Conservation (phyloP, 2,113 vertebrate species). For the Orientallactaga bullata region DNA sequence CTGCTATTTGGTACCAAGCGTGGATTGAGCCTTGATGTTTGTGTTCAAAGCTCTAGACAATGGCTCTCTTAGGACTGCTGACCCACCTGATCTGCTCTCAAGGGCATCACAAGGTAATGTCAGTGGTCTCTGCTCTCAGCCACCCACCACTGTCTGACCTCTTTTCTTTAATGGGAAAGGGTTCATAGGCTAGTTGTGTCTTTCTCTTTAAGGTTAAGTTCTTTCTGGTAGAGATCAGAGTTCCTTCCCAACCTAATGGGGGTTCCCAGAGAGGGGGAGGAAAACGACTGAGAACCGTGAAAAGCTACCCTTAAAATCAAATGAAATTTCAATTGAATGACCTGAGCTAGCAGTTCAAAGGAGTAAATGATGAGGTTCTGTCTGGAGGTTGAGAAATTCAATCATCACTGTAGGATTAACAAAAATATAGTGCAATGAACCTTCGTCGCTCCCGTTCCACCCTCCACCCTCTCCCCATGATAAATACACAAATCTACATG, state of each 20-base stretch:
- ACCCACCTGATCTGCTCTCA: neutral
- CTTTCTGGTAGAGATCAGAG: slow-evolving; percentile 40
- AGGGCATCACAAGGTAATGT: neutral
- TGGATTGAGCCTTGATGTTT: neutral
- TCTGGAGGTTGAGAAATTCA: slow-evolving; percentile 70
- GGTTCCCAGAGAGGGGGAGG: neutral
- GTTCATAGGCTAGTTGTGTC: neutral
- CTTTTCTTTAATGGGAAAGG: neutral
- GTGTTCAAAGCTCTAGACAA: neutral
- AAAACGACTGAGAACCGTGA: slow-evolving; percentile 7
- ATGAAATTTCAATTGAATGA: slow-evolving; percentile 74
- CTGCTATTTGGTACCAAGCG: neutral
- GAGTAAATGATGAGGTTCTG: slow-evolving; percentile 63
- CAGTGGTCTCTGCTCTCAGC: neutral
- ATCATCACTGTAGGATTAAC: slow-evolving; percentile 73
- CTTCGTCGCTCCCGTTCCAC: neutral
- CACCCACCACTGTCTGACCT: neutral
- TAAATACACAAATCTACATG: slow-evolving; percentile 79
- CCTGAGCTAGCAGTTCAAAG: slow-evolving; percentile 76
- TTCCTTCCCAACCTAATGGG: slow-evolving; percentile 52
- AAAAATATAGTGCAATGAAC: slow-evolving; percentile 72
- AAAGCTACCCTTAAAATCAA: slow-evolving; percentile 67
- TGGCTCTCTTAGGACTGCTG: neutral
- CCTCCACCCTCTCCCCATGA: slow-evolving; percentile 11
- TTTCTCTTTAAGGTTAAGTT: slow-evolving; percentile 60